phyloP scores from a whole-genome alignment of 2,888 invertebrate species.

The Erannis defoliaria region DNA sequence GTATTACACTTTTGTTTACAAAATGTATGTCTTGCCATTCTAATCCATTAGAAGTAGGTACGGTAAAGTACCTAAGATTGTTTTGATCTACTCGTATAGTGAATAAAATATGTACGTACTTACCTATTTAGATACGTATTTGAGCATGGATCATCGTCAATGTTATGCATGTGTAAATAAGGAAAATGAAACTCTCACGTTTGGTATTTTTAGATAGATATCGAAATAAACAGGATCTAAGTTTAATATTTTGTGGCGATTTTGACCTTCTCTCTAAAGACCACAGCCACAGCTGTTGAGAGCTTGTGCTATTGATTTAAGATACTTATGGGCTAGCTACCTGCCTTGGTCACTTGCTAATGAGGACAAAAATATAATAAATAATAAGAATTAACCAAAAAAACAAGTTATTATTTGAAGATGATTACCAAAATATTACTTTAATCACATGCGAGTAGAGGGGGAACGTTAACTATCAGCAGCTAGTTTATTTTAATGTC shows the following conservation, averaged over 20 bases:
- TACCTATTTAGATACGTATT: slow-evolving; percentile 2
- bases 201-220: slow-evolving; percentile 18
- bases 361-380: too few species aligned
- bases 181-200: slow-evolving; percentile 27
- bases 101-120: slow-evolving; percentile 3
- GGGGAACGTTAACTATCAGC: too few species aligned
- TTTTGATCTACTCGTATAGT: background rate
- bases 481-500: too few species aligned
- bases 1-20: too few species aligned
- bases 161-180: slow-evolving; percentile 36
- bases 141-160: background rate
- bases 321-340: too few species aligned
- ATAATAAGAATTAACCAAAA: background rate
- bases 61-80: slow-evolving; percentile 6
- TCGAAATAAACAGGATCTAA: slow-evolving; percentile 9
- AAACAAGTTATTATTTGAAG: too few species aligned
- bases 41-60: too few species aligned
- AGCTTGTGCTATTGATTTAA: background rate
- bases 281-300: background rate
- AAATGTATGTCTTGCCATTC: too few species aligned
- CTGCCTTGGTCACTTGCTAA: too few species aligned
- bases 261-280: background rate
- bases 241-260: background rate
- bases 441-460: too few species aligned
- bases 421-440: too few species aligned